Conservation (phyloP, 2,113 vertebrate genomes). For the Oncorhynchus masou region DNA sequence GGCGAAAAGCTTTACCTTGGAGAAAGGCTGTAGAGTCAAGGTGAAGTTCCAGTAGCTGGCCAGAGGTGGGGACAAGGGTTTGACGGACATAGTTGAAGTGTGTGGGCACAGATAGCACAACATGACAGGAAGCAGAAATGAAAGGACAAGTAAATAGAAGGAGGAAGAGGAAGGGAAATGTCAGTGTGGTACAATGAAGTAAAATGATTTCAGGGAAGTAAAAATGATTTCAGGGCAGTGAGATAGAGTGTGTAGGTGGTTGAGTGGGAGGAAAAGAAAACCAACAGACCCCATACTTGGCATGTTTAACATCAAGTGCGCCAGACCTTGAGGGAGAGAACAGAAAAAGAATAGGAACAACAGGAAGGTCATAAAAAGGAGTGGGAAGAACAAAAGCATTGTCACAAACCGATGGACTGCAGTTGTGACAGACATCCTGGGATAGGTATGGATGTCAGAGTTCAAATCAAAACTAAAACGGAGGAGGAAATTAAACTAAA, state of each 20-base stretch:
- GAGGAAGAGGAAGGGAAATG: slow-evolving; percentile 66
- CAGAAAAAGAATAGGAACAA: slow-evolving; percentile 81
- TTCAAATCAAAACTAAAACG: slow-evolving; percentile 62
- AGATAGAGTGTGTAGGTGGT: slow-evolving; percentile 58
- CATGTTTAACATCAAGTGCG: slow-evolving; percentile 84
- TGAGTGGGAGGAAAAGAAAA: slow-evolving; percentile 70
- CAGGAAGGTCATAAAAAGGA: slow-evolving; percentile 82
- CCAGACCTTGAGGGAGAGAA: slow-evolving; percentile 86
- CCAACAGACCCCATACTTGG: slow-evolving; percentile 81
- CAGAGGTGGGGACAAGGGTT: slow-evolving; percentile 80
- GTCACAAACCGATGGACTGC: slow-evolving; percentile 85
- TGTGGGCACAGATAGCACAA: slow-evolving; percentile 73
- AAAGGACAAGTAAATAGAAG: slow-evolving; percentile 56
- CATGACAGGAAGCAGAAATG: slow-evolving; percentile 70
- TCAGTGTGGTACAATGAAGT: slow-evolving; percentile 61
- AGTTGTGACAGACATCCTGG: slow-evolving; percentile 86
- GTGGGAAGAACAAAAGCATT: slow-evolving; percentile 71
- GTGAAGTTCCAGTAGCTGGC: slow-evolving; percentile 78
- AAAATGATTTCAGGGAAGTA: slow-evolving; percentile 51
- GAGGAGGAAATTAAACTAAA: slow-evolving; percentile 66
- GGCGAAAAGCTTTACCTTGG: slow-evolving; percentile 77
- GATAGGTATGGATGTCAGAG: slow-evolving; percentile 79
- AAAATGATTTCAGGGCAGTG: slow-evolving; percentile 56
- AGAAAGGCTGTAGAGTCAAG: slow-evolving; percentile 76
- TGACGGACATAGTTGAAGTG: slow-evolving; percentile 76